Evolutionary conservation across 2,113 vertebrate genomes (phyloP).

Genomic region (Holacanthus passer): DNA sequence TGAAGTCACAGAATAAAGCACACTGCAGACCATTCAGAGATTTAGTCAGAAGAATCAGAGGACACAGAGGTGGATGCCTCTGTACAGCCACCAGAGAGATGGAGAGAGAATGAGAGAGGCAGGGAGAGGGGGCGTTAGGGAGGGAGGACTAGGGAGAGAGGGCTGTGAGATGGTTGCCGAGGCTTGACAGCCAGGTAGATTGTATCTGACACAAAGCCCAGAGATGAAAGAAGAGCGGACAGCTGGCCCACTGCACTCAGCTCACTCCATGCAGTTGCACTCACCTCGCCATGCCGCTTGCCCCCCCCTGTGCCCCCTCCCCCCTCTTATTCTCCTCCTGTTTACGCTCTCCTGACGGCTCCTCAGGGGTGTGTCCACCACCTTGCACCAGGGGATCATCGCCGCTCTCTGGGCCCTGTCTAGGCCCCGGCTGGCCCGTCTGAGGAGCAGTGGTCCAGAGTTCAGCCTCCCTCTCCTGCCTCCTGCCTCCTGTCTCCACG

Average conservation of each 20-base stretch:
- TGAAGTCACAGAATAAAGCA: conserved; percentile 61
- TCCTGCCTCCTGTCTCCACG: conserved; percentile 39
- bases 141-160: conserved; percentile 39
- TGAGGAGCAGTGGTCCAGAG: conserved; percentile 39
- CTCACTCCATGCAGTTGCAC: conserved; percentile 80
- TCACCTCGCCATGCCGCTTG: conserved; percentile 78
- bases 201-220: conserved; percentile 77
- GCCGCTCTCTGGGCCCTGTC: conserved; percentile 23
- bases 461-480: conserved; percentile 46
- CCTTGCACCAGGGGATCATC: conserved; percentile 55
- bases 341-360: conserved; percentile 54
- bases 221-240: conserved; percentile 85
- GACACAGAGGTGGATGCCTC: conserved; percentile 59
- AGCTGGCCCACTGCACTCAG: conserved; percentile 83
- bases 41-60: conserved; percentile 57
- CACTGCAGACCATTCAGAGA: conserved; percentile 54
- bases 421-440: conserved; percentile 18
- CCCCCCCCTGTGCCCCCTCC: conserved; percentile 3
- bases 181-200: conserved; percentile 82
- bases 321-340: conserved; percentile 52
- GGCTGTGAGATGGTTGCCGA: conserved; percentile 66
- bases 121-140: not conserved
- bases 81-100: conserved; percentile 64
- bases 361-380: conserved; percentile 55
- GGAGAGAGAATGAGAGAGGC: conserved; percentile 32